Base-by-base conservation (phyloP, 2,888 invertebrate genomes). In the Pheosia tremula region DNA sequence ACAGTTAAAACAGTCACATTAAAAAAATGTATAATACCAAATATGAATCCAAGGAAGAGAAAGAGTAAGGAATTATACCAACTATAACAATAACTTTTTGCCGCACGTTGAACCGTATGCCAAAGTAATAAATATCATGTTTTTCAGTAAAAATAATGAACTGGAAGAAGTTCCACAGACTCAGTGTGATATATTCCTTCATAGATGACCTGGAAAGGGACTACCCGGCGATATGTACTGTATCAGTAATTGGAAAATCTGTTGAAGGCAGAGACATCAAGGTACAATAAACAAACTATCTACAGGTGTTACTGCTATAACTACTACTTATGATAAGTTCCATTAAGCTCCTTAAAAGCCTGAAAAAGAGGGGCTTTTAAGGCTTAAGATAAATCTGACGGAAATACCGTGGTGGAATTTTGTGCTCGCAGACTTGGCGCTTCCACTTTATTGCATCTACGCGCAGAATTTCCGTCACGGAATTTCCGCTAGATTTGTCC, bases 151-250 rank as follows among this genome's bases (percentile, higher is more conserved):
- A 82, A 74, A 67, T 87, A 63, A 93, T 98, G 94, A 96, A 97
- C 65, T 98, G 97, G 97, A 94, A 95, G 75, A 95, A 95, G 67
- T 98, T 96, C 83, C 97, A 97, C 85, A 95, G 96, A 11, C 84
- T 97, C 39, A 92, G 88, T 11, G 97, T 97, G 72, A 97, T 98
- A 72, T 94, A 97, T 79, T 95, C 95, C 9, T 98, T 96, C 81
- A 87, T 98, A 69, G 96, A 97, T 76, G 97, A 96, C 73, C 87
- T 98, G 77, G 96, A 96, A 58, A 94, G 94, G 75, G 96, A 96
- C 4, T 97, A 96, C 87, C 97, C 97, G 0, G 94, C 96, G 10
- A 92, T 97, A 56, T 97, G 97, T 75, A 95, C 95, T 0, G 95
- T 97, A 0, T 94, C 95, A 80, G 95, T 95, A 3, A 97, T 98